phyloP scores from a whole-genome alignment of 2,888 invertebrate species.

The Xestia xanthographa region DNA sequence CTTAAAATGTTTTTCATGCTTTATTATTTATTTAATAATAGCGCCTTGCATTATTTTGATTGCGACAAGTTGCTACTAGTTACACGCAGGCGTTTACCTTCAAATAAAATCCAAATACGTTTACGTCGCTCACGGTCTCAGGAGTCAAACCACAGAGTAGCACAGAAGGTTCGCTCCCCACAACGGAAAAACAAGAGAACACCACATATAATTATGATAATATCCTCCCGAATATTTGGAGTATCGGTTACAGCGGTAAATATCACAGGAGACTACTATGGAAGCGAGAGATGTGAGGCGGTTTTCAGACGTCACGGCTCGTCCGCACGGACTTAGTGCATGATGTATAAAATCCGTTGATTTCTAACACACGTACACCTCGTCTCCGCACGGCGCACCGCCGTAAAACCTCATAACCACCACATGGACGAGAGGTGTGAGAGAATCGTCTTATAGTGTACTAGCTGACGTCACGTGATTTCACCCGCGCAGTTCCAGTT shows the following conservation, averaged over 20 bases:
- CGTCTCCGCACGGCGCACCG: too few species aligned
- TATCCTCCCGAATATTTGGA: too few species aligned
- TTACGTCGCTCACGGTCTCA: conserved; percentile 4
- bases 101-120: conserved; percentile 26
- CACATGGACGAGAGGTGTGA: too few species aligned
- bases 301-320: background rate
- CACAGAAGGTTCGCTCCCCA: conserved; percentile 6
- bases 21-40: background rate
- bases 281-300: background rate
- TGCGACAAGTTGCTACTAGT: conserved; percentile 7
- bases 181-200: background rate
- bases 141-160: background rate
- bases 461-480: too few species aligned
- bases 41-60: background rate
- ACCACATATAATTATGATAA: background rate
- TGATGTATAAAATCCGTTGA: background rate
- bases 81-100: conserved; percentile 25
- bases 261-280: background rate
- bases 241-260: background rate
- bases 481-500: too few species aligned
- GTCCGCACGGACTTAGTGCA: background rate
- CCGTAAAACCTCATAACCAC: background rate
- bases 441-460: background rate
- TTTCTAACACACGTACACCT: background rate
- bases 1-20: background rate